These are phyloP conservation scores for Scolopax mira DNA, from an alignment of 2,113 vertebrate genomes.

Conservation along the genomic window DNA sequence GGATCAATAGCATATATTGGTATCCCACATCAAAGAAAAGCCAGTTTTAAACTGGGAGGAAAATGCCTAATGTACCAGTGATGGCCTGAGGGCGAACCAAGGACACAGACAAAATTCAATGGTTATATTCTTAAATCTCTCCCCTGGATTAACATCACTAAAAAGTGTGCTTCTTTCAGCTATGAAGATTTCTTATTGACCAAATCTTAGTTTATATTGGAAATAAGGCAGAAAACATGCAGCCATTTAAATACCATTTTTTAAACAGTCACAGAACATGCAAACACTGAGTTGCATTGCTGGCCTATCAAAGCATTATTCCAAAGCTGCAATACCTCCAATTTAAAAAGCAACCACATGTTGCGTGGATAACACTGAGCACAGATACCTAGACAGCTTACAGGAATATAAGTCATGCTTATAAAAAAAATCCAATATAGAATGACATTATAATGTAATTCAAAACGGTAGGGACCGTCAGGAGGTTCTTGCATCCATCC, in stretches of 20 bases:
- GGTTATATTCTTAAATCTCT: background rate
- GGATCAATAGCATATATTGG: background rate
- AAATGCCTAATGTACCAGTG: background rate
- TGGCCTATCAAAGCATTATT: background rate
- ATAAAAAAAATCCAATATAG: background rate
- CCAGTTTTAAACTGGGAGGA: background rate
- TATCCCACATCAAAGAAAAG: background rate
- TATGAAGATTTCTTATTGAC: background rate
- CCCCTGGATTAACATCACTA: background rate
- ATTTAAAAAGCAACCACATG: background rate
- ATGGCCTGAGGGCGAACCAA: background rate
- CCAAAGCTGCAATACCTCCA: background rate
- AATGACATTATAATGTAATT: background rate
- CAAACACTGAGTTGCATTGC: background rate
- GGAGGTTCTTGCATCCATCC: background rate
- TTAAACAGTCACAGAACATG: background rate
- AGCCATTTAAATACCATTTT: background rate
- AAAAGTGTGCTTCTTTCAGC: background rate
- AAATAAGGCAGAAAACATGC: background rate
- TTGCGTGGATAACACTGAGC: background rate
- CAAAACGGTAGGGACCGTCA: background rate
- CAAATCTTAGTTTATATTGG: background rate
- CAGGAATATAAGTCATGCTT: background rate
- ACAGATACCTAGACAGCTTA: background rate
- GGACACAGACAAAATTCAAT: background rate